Base-by-base conservation (phyloP, 2,113 vertebrate species). In the Pandion haliaetus region DNA sequence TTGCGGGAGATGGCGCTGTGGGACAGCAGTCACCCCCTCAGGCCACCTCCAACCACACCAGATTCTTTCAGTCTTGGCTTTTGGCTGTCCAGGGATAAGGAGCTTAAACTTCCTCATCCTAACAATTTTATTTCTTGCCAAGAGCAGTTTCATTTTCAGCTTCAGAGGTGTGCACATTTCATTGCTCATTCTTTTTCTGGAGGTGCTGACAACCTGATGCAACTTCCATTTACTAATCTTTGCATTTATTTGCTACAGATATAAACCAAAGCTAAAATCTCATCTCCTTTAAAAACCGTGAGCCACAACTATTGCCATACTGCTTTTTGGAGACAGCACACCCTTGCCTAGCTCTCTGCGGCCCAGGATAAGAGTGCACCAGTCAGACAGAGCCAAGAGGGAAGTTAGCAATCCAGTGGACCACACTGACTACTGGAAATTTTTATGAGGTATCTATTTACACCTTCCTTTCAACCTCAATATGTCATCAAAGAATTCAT, bases 1-100 rank as follows among this genome's bases (percentile, higher is more conserved):
- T 14, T 24, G 61, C 97, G 6, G 91, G 82, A 97, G 97, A 12
- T 94, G 97, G 97, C 90, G 90, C 95, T 96, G 94, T 29, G 91
- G 25, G 90, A 96, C 95, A 93, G 93, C 80, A 24, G 31, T 63
- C 55, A 17, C 52, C 18, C 21, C 19, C 4, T 45, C 34, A 12
- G 7, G 38, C 54, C 44, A 31, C 88, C 52, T 80, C 83, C 72
- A 19, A 6, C 38, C 3, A 19, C 6, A 17, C 6, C 21, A 7
- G 6, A 13, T 14, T 42, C 61, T 23, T 50, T 12, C 26, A 17
- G 3, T 8, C 45, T 21, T 5, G 28, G 17, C 9, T 58, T 61
- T 21, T 16, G 7, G 23, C 55, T 10, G 45, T 24, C 49, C n/a
- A 3, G 18, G 65, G 34, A 13, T 2, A 21, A 19, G 29, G 5